Percentiles rank a stretch among this genome's conserved stretches.
phyloP scores from a whole-genome alignment of 1,140 invertebrate species.

The Cheumatopsyche charites region DNA sequence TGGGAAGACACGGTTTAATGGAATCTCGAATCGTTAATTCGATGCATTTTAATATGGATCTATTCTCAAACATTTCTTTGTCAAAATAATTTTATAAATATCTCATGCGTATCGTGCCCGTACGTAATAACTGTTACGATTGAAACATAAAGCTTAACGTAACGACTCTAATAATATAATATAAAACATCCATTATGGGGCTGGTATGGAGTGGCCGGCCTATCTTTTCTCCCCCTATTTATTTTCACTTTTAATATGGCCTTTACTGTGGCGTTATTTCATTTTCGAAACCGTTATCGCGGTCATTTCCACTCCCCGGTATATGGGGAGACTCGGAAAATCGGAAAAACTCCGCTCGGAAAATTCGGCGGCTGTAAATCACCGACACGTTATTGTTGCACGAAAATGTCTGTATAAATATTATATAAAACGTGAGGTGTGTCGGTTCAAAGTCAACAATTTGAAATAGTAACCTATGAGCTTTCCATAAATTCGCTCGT shows the following conservation, averaged over 20 bases:
- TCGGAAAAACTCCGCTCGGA: constrained; percentile 6
- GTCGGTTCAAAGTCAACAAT: too few species aligned
- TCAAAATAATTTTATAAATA: too few species aligned
- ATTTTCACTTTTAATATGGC: constrained; percentile 33
- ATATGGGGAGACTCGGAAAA: constrained; percentile 11
- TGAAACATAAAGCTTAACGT: constrained; percentile 36
- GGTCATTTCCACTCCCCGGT: not conserved
- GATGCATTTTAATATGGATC: not conserved
- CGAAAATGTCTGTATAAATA: not conserved
- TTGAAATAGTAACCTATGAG: too few species aligned
- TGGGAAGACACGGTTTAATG: not conserved
- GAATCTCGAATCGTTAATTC: not conserved
- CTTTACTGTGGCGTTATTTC: constrained; percentile 9
- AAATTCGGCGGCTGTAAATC: constrained; percentile 13
- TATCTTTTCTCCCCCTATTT: constrained; percentile 23
- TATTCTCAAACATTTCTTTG: too few species aligned
- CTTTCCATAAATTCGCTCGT: too few species aligned
- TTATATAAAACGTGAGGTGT: too few species aligned
- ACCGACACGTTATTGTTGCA: not conserved
- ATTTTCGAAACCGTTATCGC: constrained; percentile 28
- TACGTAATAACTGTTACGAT: constrained; percentile 23
- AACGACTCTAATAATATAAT: constrained; percentile 31
- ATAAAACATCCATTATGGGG: constrained; percentile 26
- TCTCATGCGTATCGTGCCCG: not conserved
- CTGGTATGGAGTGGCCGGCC: not conserved